Conservation (phyloP, 2,113 vertebrate genomes). For the Rhinichthys klamathensis region DNA sequence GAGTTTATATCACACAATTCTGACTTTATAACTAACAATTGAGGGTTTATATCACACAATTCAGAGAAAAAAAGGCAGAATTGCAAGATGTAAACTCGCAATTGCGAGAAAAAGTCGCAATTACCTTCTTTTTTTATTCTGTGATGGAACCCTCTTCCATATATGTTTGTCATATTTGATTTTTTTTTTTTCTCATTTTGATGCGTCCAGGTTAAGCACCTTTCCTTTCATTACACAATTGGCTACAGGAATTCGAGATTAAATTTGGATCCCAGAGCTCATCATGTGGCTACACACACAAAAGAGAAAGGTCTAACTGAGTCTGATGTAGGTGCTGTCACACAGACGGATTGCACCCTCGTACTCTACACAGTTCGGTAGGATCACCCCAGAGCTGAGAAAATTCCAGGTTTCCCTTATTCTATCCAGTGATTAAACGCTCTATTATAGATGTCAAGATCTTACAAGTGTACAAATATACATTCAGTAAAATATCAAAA, state of each 20-base stretch:
- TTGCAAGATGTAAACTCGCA: too few relatives aligned
- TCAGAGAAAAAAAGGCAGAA: too few relatives aligned
- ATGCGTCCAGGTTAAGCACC: not conserved
- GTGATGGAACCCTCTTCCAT: too few relatives aligned
- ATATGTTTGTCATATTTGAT: not conserved
- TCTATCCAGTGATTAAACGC: slow-evolving; percentile 55
- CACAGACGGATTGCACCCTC: slow-evolving; percentile 24
- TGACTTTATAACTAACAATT: too few relatives aligned
- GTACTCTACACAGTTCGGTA: slow-evolving; percentile 16
- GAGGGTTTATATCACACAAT: too few relatives aligned
- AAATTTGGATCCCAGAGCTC: slow-evolving; percentile 8
- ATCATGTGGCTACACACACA: not conserved
- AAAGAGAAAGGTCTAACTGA: not conserved
- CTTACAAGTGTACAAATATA: slow-evolving; percentile 56
- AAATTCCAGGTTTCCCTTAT: slow-evolving; percentile 51
- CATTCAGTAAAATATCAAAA: slow-evolving; percentile 56
- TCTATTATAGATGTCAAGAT: slow-evolving; percentile 53
- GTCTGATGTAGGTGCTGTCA: not conserved
- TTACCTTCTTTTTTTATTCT: too few relatives aligned
- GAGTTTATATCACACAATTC: too few relatives aligned
- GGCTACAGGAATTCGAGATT: not conserved
- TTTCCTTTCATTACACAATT: not conserved
- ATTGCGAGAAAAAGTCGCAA: too few relatives aligned
- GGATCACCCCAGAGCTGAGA: slow-evolving; percentile 22
- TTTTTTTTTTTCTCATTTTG: not conserved